phyloP scores from a whole-genome alignment of 2,113 vertebrate genomes.

The Seriola rivoliana region DNA sequence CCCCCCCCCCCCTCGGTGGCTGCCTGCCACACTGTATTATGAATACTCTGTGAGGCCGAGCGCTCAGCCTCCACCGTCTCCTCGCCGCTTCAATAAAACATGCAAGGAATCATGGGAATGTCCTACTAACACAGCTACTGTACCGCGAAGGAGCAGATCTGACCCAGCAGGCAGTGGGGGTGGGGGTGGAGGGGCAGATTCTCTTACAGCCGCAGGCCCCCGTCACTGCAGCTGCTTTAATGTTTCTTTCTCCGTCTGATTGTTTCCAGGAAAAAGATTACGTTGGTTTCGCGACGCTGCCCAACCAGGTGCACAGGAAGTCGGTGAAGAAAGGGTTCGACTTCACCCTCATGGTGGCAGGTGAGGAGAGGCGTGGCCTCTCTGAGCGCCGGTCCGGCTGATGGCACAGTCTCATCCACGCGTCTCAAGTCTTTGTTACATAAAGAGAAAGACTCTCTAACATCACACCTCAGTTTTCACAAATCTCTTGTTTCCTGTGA shows the following conservation, averaged over 20 bases:
- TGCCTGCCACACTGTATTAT: slow-evolving; percentile 40
- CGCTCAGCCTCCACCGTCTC: background rate
- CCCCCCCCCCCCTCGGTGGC: background rate
- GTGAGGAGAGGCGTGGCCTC: slow-evolving; percentile 50
- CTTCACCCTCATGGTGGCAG: slow-evolving; percentile 85
- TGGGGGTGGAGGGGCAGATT: too few relatives aligned
- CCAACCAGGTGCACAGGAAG: slow-evolving; percentile 85
- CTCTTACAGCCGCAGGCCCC: background rate
- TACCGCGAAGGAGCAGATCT: background rate
- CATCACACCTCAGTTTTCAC: slow-evolving; percentile 20
- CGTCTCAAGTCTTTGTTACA: too few relatives aligned
- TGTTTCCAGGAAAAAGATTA: slow-evolving; percentile 81
- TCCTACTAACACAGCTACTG: slow-evolving; percentile 44
- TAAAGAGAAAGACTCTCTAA: too few relatives aligned
- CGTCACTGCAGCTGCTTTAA: background rate
- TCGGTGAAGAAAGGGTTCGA: slow-evolving; percentile 85
- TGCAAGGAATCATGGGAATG: slow-evolving; percentile 57
- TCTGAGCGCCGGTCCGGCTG: too few relatives aligned
- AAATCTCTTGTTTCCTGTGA: slow-evolving; percentile 9
- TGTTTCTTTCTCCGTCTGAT: background rate
- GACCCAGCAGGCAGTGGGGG: background rate
- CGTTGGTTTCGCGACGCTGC: slow-evolving; percentile 83
- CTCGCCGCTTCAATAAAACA: slow-evolving; percentile 50
- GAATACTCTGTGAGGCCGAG: slow-evolving; percentile 33
- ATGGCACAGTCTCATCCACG: too few relatives aligned